These are phyloP conservation scores for Theretra japonica DNA, from an alignment of 2,888 invertebrate genomes.

Conservation along the genomic window DNA sequence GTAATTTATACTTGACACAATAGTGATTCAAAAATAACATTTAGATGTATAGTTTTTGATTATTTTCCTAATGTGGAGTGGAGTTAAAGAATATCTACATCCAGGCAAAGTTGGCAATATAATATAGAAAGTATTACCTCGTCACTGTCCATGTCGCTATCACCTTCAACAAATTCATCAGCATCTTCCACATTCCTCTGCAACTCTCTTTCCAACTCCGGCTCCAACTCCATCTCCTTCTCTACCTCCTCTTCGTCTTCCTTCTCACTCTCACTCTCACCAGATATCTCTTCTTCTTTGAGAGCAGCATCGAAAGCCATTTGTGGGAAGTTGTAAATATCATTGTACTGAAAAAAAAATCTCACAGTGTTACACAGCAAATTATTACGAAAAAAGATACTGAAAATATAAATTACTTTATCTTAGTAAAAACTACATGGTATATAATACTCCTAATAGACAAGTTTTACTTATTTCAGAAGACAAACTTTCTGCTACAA, in stretches of 20 bases:
- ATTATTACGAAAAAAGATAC: no score
- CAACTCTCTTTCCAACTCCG: conserved; percentile 86
- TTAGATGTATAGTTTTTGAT: no score
- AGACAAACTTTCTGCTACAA: no score
- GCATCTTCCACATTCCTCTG: conserved; percentile 86
- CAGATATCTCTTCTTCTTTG: conserved; percentile 92
- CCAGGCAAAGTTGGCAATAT: no score
- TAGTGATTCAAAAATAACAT: no score
- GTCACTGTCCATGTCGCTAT: conserved; percentile 86
- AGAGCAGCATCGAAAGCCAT: conserved; percentile 97
- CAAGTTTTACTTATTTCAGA: no score
- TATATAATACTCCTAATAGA: no score
- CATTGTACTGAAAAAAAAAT: conserved; percentile 91
- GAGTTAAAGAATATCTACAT: no score
- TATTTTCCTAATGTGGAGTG: no score
- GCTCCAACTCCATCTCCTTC: conserved; percentile 83
- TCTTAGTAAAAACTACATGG: no score
- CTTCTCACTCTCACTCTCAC: conserved; percentile 87
- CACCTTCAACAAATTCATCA: conserved; percentile 89
- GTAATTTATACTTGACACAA: no score
- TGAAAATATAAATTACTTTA: no score
- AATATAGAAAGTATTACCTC: conserved; percentile 55
- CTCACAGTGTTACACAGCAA: background rate
- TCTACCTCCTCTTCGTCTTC: conserved; percentile 86
- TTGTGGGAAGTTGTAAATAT: conserved; percentile 99